Percentiles rank a stretch among this genome's conserved stretches.
Evolutionary conservation across 2,888 invertebrate species (phyloP).

Genomic region (Euzophera pinguis): DNA sequence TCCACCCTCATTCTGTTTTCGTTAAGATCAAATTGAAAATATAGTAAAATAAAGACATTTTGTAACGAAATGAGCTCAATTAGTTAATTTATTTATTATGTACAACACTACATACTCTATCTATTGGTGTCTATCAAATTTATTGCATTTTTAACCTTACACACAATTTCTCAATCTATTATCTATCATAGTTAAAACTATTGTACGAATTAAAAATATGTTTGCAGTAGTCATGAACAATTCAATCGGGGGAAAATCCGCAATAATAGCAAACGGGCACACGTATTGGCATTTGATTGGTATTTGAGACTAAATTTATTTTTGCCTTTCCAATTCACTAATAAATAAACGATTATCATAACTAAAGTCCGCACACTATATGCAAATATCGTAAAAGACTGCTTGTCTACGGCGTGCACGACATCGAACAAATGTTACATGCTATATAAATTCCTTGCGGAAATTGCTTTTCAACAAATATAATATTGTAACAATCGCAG

Average conservation of each 20-base stretch:
- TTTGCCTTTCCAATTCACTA: not conserved
- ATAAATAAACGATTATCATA: not conserved
- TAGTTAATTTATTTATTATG: constrained; percentile 11
- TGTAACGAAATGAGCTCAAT: not conserved
- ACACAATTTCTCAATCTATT: constrained; percentile 30
- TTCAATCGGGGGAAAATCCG: too few species aligned
- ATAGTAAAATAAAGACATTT: not conserved
- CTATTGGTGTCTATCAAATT: constrained; percentile 35
- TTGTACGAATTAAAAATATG: constrained; percentile 13
- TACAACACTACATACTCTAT: constrained; percentile 24
- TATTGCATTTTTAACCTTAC: constrained; percentile 40
- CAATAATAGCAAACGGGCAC: too few species aligned
- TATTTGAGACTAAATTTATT: not conserved
- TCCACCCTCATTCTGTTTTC: too few species aligned
- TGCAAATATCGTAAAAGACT: not conserved
- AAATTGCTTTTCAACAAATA: too few species aligned
- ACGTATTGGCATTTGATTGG: too few species aligned
- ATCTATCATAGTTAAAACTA: constrained; percentile 35
- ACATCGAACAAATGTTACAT: too few species aligned
- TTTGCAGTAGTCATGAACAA: not conserved
- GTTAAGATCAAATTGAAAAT: not conserved
- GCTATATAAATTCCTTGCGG: too few species aligned
- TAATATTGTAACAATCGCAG: too few species aligned
- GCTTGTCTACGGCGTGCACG: too few species aligned
- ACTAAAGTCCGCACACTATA: not conserved